phyloP scores from a whole-genome alignment of 2,797 vertebrate genomes.

The Acipenser transmontanus region DNA sequence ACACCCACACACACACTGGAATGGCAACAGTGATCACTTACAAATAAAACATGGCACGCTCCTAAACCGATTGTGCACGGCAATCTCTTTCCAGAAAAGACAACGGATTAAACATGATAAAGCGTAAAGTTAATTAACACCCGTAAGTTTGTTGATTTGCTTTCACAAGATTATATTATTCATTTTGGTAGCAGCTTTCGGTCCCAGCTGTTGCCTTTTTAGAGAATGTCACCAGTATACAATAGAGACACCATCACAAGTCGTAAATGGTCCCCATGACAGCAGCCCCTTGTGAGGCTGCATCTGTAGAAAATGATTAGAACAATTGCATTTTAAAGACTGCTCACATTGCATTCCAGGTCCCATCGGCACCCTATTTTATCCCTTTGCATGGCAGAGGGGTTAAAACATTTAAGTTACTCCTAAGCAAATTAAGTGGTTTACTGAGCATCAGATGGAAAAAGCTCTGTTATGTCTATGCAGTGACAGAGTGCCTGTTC shows the following conservation, averaged over 20 bases:
- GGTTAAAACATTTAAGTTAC: conserved; percentile 70
- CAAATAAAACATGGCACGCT: conserved; percentile 87
- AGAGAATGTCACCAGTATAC: conserved; percentile 63
- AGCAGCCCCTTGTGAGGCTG: conserved; percentile 80
- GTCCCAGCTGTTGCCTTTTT: conserved; percentile 89
- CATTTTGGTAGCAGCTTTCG: conserved; percentile 71
- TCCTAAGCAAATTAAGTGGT: conserved; percentile 69
- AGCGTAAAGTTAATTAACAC: conserved; percentile 99
- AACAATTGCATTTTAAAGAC: conserved; percentile 94
- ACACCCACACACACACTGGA: conserved; percentile 29
- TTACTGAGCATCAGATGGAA: conserved; percentile 42
- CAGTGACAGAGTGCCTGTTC: too few species aligned
- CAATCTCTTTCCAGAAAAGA: conserved; percentile 73
- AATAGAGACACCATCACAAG: conserved; percentile 80
- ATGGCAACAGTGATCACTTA: conserved; percentile 71
- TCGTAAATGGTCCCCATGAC: conserved; percentile 82
- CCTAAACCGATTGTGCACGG: conserved; percentile 90
- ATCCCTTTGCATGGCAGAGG: conserved; percentile 58
- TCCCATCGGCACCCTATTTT: conserved; percentile 76
- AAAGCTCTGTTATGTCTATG: neutral
- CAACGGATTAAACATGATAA: conserved; percentile 99
- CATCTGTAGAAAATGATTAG: conserved; percentile 93
- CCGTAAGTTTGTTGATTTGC: conserved; percentile 95
- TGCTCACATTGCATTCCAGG: conserved; percentile 66
- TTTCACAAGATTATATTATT: conserved; percentile 80